Conservation (phyloP, 2,113 vertebrate species). For the Forbesichthys papilliferus region DNA sequence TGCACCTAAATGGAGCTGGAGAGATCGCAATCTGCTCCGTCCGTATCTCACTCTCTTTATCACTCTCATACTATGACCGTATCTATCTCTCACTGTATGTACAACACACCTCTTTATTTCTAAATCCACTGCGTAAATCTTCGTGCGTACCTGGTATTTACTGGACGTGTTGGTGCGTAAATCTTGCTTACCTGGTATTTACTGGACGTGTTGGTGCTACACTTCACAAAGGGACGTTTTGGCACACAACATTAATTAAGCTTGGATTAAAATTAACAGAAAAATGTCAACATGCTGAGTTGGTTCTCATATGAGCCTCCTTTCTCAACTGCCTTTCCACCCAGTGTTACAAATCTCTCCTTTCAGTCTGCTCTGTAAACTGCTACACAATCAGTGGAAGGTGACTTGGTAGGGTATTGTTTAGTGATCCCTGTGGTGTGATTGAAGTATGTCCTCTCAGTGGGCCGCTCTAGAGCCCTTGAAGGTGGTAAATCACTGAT, state of each 20-base stretch:
- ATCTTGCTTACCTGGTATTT: background rate
- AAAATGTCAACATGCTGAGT: no score
- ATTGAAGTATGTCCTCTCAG: slow-evolving; percentile 51
- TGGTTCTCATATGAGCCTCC: no score
- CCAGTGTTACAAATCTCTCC: background rate
- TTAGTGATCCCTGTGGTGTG: slow-evolving; percentile 28
- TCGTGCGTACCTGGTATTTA: background rate
- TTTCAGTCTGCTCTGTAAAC: slow-evolving; percentile 11
- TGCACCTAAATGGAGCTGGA: background rate
- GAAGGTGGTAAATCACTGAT: slow-evolving; percentile 18
- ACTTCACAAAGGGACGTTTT: background rate
- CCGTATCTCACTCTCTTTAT: no score
- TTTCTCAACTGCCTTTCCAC: background rate
- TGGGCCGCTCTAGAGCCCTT: slow-evolving; percentile 21
- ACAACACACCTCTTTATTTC: no score
- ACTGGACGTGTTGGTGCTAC: background rate
- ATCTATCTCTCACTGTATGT: no score
- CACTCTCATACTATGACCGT: no score
- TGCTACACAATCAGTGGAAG: slow-evolving; percentile 58
- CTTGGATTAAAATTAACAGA: no score
- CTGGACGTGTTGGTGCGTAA: background rate
- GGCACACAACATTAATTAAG: no score
- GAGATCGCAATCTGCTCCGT: no score
- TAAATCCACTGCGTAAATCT: background rate
- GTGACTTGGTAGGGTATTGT: slow-evolving; percentile 49